phyloP scores from a whole-genome alignment of 1,140 invertebrate species.

The Helicoverpa zea region DNA sequence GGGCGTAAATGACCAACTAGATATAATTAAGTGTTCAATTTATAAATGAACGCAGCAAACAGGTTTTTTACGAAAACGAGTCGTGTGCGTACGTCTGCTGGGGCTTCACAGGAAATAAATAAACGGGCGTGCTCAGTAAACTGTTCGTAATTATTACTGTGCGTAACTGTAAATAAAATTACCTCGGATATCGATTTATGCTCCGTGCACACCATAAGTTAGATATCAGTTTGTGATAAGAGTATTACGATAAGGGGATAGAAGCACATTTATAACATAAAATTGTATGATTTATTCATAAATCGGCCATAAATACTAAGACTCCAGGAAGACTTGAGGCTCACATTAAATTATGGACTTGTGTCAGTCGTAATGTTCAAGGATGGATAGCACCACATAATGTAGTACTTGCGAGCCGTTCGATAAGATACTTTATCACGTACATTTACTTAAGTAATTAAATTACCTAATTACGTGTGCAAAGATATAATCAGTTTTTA shows the following conservation, averaged over 20 bases:
- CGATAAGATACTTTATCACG: not conserved
- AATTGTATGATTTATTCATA: slow-evolving; percentile 41
- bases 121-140: slow-evolving; percentile 26
- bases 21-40: slow-evolving; percentile 73
- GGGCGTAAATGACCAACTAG: slow-evolving; percentile 49
- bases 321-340: slow-evolving; percentile 3
- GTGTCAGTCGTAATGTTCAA: slow-evolving; percentile 3
- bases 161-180: slow-evolving; percentile 39
- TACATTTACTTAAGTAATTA: slow-evolving; percentile 15
- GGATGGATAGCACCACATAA: not conserved
- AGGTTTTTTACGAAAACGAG: slow-evolving; percentile 54
- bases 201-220: slow-evolving; percentile 27
- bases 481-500: not conserved
- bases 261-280: slow-evolving; percentile 36
- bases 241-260: slow-evolving; percentile 15
- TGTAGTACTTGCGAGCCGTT: not conserved
- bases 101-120: slow-evolving; percentile 35
- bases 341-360: slow-evolving; percentile 16
- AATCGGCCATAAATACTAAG: slow-evolving; percentile 12
- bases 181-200: slow-evolving; percentile 37
- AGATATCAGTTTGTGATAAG: slow-evolving; percentile 43
- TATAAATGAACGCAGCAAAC: slow-evolving; percentile 68
- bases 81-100: not conserved
- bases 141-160: slow-evolving; percentile 36
- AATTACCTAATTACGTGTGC: slow-evolving; percentile 1